A percentile compares a stretch with the other conserved stretches of the same genome.
Conservation (phyloP, 2,113 vertebrate species). For the Rhinolophus ferrumequinum region DNA sequence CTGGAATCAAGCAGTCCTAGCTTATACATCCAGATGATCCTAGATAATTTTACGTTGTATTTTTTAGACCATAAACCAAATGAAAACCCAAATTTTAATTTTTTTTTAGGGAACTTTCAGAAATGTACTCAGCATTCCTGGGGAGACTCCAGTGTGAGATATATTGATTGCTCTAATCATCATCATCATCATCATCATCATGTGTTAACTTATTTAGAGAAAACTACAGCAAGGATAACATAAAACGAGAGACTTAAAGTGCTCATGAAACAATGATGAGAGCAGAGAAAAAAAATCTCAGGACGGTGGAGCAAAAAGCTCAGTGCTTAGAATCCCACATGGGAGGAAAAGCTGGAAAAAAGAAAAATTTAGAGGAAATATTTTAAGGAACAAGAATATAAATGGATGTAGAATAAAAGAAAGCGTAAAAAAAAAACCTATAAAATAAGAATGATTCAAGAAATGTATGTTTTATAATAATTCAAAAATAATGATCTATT, state of each 20-base stretch:
- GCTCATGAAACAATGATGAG: not conserved
- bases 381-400: not conserved
- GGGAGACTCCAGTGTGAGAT: not conserved
- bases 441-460: not conserved
- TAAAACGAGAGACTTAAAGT: not conserved
- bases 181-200: too few species aligned
- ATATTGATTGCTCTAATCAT: not conserved
- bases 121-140: not conserved
- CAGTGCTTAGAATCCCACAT: not conserved
- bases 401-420: not conserved
- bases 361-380: not conserved
- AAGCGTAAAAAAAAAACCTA: not conserved
- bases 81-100: not conserved
- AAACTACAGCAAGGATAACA: not conserved
- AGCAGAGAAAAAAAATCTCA: not conserved
- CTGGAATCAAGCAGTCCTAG: not conserved
- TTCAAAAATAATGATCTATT: not conserved
- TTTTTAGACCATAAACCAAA: not conserved
- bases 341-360: not conserved
- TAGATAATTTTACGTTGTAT: not conserved
- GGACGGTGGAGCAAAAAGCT: not conserved
- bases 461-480: not conserved
- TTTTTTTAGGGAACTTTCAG: not conserved
- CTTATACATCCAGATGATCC: not conserved
- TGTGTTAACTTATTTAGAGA: not conserved